Evolutionary conservation across 2,797 vertebrate genomes (phyloP), one percentile per base, ranked within the genome.

Genomic region (Podargus strigoides): DNA sequence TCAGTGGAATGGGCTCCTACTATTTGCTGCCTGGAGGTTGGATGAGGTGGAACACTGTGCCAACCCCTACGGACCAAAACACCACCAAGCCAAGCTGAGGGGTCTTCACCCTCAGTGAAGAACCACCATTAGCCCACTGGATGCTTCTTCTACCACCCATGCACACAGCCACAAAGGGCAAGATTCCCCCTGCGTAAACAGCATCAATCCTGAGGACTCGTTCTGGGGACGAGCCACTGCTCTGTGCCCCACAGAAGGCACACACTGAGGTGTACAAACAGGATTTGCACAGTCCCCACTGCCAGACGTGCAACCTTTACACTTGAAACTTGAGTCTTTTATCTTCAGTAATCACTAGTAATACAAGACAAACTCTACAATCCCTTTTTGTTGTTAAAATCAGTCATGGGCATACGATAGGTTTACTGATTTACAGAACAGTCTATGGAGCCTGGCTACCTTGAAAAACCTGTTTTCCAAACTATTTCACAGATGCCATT

Each of bases 391-490:
- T 39, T 44, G 28, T 20, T 39, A 49, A 37, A 36, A 21, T 4
- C 34, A 34, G n/a, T 3, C 15, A 8, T 5, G 0, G 11, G 56
- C 36, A 44, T 3, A 7, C 1, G 1, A 26, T 11, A 37, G 60
- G 63, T 52, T 90, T 87, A 88, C 68, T 96, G 63, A 95, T 93
- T 92, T 83, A 82, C 82, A 88, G 72, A 32, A 41, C 5, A 8
- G 53, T 6, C 39, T 8, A 5, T 20, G 0, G 1, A 42, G 60
- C 56, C 74, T 10, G 24, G 58, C 15, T 30, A n/a, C 64, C 79
- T 55, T 32, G 66, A 50, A 81, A 91, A 94, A 93, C 93, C 91
- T 81, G 93, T 86, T 90, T 76, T 50, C 85, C 67, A 37, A 87
- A 92, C 66, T 30, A 6, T 73, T 82, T 78, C 30, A 5, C 1